Evolutionary conservation across 1,140 invertebrate genomes (phyloP).

Genomic region (Fopius arisanus): DNA sequence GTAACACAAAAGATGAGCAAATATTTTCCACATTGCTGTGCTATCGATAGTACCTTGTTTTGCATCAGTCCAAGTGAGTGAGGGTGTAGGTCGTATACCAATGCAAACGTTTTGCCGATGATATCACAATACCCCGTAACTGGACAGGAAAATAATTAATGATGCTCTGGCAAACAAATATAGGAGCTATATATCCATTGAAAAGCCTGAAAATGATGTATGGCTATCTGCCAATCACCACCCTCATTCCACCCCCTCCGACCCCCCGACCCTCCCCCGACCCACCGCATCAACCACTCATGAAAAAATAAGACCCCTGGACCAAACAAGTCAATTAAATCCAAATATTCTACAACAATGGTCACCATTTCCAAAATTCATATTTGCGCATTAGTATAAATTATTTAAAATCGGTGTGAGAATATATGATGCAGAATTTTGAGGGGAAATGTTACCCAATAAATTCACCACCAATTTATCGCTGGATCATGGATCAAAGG

Average conservation of each 20-base stretch:
- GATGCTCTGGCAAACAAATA: conserved; percentile 30
- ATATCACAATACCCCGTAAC: conserved; percentile 36
- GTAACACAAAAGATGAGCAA: not conserved
- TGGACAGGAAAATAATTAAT: conserved; percentile 39
- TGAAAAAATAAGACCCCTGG: not conserved
- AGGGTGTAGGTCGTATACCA: not conserved
- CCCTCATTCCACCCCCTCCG: not conserved
- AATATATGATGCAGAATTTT: not conserved
- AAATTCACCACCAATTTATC: conserved; percentile 59
- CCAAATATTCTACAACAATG: not conserved
- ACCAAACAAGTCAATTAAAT: conserved; percentile 17
- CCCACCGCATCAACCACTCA: not conserved
- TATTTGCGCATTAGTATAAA: conserved; percentile 8
- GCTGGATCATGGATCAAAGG: conserved; percentile 53
- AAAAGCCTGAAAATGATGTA: conserved; percentile 43
- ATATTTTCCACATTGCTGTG: conserved; percentile 11
- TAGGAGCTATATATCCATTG: conserved; percentile 33
- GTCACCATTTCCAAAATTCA: not conserved
- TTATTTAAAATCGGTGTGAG: conserved; percentile 9
- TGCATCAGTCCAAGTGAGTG: conserved; percentile 24
- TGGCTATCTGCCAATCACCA: conserved; percentile 39
- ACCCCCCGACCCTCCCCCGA: not conserved
- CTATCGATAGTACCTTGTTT: conserved; percentile 35
- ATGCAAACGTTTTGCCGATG: conserved; percentile 32
- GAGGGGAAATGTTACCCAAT: conserved; percentile 37